Conservation (phyloP, 2,797 vertebrate species). For the Bovichtus variegatus region DNA sequence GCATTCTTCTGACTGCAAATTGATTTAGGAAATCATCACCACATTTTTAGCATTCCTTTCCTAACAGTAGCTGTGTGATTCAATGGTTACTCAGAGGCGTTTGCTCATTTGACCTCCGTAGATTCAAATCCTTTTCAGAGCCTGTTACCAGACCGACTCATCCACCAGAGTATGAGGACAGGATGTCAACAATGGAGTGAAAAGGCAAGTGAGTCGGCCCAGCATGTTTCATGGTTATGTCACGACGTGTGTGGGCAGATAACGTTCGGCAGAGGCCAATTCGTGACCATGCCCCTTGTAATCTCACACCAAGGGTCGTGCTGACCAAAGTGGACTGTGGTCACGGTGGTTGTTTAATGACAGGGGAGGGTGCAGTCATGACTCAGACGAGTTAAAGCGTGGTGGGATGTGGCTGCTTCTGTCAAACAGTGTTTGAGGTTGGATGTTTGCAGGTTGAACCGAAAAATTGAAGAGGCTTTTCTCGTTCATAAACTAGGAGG, state of each 20-base stretch:
- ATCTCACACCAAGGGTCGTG: slow-evolving; percentile 43
- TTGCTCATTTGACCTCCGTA: slow-evolving; percentile 49
- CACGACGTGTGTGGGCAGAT: slow-evolving; percentile 50
- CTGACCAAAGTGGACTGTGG: slow-evolving; percentile 51
- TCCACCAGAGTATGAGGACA: slow-evolving; percentile 19
- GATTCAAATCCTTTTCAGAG: slow-evolving; percentile 52
- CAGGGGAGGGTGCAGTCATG: slow-evolving; percentile 44
- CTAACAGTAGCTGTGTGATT: slow-evolving; percentile 39
- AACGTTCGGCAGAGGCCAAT: slow-evolving; percentile 47
- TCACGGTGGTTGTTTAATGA: slow-evolving; percentile 59
- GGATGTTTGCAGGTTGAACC: slow-evolving; percentile 33
- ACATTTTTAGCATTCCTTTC: slow-evolving; percentile 57
- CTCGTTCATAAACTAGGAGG: neutral
- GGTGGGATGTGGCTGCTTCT: slow-evolving; percentile 53
- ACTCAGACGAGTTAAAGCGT: slow-evolving; percentile 34
- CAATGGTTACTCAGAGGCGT: slow-evolving; percentile 14
- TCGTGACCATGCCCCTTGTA: slow-evolving; percentile 33
- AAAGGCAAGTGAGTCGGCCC: slow-evolving; percentile 38
- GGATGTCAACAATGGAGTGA: slow-evolving; percentile 53
- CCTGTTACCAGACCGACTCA: slow-evolving; percentile 40
- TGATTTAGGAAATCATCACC: slow-evolving; percentile 48
- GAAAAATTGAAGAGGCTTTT: slow-evolving; percentile 21
- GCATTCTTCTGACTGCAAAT: slow-evolving; percentile 53
- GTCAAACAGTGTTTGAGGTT: slow-evolving; percentile 38
- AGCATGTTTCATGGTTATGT: slow-evolving; percentile 27